phyloP scores from a whole-genome alignment of 2,113 vertebrate genomes.

The Eulacestoma nigropectus region DNA sequence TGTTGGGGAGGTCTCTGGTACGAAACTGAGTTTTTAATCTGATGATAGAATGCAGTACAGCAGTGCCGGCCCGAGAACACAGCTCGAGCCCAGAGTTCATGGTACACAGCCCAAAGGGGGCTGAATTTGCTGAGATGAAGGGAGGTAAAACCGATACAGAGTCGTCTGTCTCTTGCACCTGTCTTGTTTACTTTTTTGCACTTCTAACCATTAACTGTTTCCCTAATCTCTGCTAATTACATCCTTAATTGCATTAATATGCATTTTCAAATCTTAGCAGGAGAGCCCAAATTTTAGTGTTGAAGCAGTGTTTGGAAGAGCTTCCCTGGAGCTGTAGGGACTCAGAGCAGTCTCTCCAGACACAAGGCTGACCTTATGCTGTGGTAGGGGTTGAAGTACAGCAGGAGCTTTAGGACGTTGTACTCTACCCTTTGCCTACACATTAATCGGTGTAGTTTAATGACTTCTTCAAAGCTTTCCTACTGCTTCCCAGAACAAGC shows the following conservation, averaged over 20 bases:
- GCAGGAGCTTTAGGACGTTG: background rate
- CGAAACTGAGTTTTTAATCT: background rate
- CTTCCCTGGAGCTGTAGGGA: background rate
- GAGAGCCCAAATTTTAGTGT: conserved; percentile 26
- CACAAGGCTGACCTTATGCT: background rate
- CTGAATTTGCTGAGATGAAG: conserved; percentile 4
- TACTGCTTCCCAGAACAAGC: conserved; percentile 42
- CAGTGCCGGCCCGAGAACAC: conserved; percentile 20
- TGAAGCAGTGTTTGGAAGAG: conserved; percentile 22
- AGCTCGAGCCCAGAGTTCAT: background rate
- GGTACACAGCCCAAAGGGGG: background rate
- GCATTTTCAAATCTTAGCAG: conserved; percentile 42
- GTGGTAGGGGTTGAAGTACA: background rate
- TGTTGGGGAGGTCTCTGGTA: background rate
- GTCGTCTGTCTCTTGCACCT: conserved; percentile 62
- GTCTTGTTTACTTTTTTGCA: conserved; percentile 55
- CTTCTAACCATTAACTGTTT: conserved; percentile 58
- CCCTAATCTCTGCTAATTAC: conserved; percentile 64
- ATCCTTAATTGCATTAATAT: conserved; percentile 46
- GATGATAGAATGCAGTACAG: conserved; percentile 68
- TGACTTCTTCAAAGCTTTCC: conserved; percentile 29
- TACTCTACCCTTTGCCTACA: conserved; percentile 24
- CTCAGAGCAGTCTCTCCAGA: background rate
- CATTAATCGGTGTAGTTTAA: background rate
- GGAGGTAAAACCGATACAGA: conserved; percentile 26